Conservation (phyloP, 2,797 vertebrate species). For the Luscinia megarhynchos region DNA sequence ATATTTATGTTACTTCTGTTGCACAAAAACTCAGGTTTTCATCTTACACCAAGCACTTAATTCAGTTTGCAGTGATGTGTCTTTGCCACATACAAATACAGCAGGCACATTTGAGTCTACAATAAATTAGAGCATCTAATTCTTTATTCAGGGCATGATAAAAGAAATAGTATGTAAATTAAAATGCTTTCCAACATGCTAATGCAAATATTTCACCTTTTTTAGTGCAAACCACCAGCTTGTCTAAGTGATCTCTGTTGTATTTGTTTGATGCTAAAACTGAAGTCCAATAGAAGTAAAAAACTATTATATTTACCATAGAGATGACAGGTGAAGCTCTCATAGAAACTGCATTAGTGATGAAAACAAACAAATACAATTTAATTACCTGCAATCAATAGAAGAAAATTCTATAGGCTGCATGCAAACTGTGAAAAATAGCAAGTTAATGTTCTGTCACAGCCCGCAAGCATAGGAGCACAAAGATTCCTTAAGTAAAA, state of each 20-base stretch:
- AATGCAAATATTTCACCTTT: background rate
- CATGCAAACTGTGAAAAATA: slow-evolving; percentile 61
- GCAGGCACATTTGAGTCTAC: background rate
- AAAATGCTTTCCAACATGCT: background rate
- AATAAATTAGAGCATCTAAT: background rate
- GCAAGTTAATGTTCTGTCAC: slow-evolving; percentile 58
- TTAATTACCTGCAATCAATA: slow-evolving; percentile 73
- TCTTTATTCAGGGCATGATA: background rate
- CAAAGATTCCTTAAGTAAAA: slow-evolving; percentile 52
- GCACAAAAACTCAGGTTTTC: background rate
- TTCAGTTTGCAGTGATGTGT: background rate
- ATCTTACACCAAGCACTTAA: background rate
- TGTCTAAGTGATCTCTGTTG: background rate
- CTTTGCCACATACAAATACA: background rate
- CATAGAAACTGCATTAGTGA: slow-evolving; percentile 12
- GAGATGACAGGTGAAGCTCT: background rate
- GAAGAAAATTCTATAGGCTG: slow-evolving; percentile 55
- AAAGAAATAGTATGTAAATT: background rate
- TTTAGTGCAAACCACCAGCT: background rate
- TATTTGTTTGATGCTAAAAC: background rate
- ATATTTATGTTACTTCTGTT: background rate
- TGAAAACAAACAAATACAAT: slow-evolving; percentile 59
- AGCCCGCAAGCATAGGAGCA: slow-evolving; percentile 26
- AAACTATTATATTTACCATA: background rate
- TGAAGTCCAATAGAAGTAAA: background rate